A percentile compares a stretch with the other conserved stretches of the same genome.
phyloP scores from a whole-genome alignment of 2,888 invertebrate species.

The Platynereis dumerilii region DNA sequence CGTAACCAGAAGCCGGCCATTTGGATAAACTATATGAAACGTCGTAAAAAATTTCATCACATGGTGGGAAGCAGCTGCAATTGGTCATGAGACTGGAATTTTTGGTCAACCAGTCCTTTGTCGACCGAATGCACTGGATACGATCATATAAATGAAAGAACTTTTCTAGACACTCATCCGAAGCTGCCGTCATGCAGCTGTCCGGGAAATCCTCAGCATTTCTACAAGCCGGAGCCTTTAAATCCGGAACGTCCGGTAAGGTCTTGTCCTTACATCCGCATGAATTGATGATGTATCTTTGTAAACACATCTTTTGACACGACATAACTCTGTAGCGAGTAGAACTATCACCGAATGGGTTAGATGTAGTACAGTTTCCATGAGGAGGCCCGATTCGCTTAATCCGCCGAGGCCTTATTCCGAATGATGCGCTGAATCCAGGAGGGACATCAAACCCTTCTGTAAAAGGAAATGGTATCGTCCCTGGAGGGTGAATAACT shows the following conservation, averaged over 20 bases:
- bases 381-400: conserved; percentile 36
- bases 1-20: conserved; percentile 40
- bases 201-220: conserved; percentile 32
- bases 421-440: conserved; percentile 39
- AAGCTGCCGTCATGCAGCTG: conserved; percentile 32
- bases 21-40: conserved; percentile 38
- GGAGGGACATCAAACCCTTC: conserved; percentile 41
- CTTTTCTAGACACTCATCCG: conserved; percentile 31
- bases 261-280: conserved; percentile 36
- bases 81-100: conserved; percentile 28
- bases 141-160: conserved; percentile 29
- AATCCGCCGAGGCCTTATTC: conserved; percentile 34
- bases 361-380: conserved; percentile 35
- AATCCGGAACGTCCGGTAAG: conserved; percentile 26
- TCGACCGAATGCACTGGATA: conserved; percentile 32
- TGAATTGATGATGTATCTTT: conserved; percentile 31
- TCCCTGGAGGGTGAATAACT: conserved; percentile 39
- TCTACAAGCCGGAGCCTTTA: conserved; percentile 23
- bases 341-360: conserved; percentile 29
- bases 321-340: conserved; percentile 33
- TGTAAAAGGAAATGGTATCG: conserved; percentile 38
- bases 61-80: conserved; percentile 36
- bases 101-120: conserved; percentile 26
- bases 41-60: conserved; percentile 39
- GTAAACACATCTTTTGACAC: conserved; percentile 39